Evolutionary conservation across 2,797 vertebrate species (phyloP), one percentile per base, ranked within the genome.

Genomic region (Dendrocincla fuliginosa): DNA sequence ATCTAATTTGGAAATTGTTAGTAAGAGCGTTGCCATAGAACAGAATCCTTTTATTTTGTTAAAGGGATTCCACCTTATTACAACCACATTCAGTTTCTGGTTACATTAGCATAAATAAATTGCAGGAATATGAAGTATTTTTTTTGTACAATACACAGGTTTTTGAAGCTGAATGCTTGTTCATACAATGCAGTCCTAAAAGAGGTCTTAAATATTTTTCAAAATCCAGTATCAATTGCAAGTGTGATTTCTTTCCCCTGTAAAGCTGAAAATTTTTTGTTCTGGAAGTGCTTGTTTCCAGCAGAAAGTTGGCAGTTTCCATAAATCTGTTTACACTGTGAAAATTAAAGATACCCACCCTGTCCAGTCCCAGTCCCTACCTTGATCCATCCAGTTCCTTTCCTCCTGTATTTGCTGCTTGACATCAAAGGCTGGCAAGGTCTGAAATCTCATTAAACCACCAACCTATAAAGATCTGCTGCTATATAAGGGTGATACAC

Each of bases 1-100:
- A 94, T 93, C 81, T 75, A 85, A 94, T 93, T 88, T 90, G 79
- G 76, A 90, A 94, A 65, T 90, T 57, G 71, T 88, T 92, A 92
- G 37, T 39, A 91, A 84, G 69, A 89, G 28, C 0, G 0, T 64
- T 61, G 71, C 56, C 5, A 4, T 11, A 56, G 65, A 87, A 67
- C 4, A 88, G 33, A 87, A 67, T 70, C 32, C 19, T 71, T 71
- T 81, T 47, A 24, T 49, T 90, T 81, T 63, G 83, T 83, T 60
- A 30, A 92, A 83, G 41, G 24, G 25, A 84, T 81, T 89, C 15
- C 37, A 42, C 25, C 25, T 91, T 86, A 76, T 57, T 81, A 76
- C 25, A 79, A 81, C 25, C 28, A 41, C 44, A 52, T 42, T 73
- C 42, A 49, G 18, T 63, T 90, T 89, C 81, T 80, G 35, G 57